Conservation (phyloP, 2,797 vertebrate species). For the Tachyglossus aculeatus region DNA sequence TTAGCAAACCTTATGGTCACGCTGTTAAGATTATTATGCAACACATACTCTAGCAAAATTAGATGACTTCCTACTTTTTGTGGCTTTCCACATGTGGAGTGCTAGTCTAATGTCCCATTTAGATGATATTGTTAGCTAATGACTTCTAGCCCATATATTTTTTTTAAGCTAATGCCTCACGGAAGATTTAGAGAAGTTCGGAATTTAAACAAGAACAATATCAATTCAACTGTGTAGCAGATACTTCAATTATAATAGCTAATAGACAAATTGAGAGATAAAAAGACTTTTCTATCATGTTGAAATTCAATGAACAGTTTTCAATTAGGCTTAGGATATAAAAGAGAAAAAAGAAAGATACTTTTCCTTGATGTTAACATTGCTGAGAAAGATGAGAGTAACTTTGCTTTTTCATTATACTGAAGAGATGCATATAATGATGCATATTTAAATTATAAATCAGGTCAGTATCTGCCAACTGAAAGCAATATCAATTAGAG, state of each 20-base stretch:
- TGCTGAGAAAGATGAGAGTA: conserved; percentile 80
- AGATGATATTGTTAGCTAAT: conserved; percentile 18
- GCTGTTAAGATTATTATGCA: conserved; percentile 74
- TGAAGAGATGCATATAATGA: conserved; percentile 80
- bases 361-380: conserved; percentile 82
- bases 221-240: conserved; percentile 76
- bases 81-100: conserved; percentile 53
- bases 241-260: conserved; percentile 83
- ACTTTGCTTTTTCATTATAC: conserved; percentile 78
- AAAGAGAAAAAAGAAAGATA: conserved; percentile 74
- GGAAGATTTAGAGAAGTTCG: conserved; percentile 73
- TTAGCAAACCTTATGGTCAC: conserved; percentile 84
- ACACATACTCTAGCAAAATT: conserved; percentile 68
- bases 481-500: conserved; percentile 86
- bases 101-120: conserved; percentile 34
- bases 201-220: conserved; percentile 81
- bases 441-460: conserved; percentile 86
- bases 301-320: conserved; percentile 84
- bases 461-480: conserved; percentile 82
- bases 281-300: conserved; percentile 81
- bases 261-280: conserved; percentile 85
- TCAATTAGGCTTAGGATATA: conserved; percentile 81
- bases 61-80: conserved; percentile 63
- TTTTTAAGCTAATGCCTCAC: conserved; percentile 59
- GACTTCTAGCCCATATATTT: conserved; percentile 15